Percentiles rank a stretch among this genome's conserved stretches.
Evolutionary conservation across 1,140 invertebrate genomes (phyloP).

Genomic region (Bathynomus jamesi): DNA sequence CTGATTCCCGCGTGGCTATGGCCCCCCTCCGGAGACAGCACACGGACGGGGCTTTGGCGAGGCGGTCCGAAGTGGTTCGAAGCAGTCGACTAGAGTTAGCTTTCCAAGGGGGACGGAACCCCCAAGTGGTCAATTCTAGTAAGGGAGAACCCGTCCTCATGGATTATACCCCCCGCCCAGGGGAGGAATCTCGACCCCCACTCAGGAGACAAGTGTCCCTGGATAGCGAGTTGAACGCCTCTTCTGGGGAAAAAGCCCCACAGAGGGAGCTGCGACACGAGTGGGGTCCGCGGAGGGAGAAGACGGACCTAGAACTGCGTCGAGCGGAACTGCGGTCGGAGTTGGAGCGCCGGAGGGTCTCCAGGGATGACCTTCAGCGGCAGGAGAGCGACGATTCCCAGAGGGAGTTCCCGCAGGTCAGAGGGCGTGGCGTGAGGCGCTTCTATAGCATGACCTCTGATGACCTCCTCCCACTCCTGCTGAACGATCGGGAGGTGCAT

Average conservation of each 20-base stretch:
- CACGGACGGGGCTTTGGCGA: constrained; percentile 25
- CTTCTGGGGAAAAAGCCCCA: not conserved
- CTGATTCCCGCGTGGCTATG: constrained; percentile 22
- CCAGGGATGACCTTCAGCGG: constrained; percentile 8
- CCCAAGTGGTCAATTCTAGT: not conserved
- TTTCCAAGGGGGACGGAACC: not conserved
- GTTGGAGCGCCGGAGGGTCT: constrained; percentile 45
- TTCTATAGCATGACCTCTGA: constrained; percentile 8
- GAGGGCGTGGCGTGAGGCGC: constrained; percentile 14
- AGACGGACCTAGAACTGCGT: constrained; percentile 65
- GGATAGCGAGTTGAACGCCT: constrained; percentile 19
- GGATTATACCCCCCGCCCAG: not conserved
- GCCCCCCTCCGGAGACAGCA: constrained; percentile 29
- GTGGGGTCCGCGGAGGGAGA: constrained; percentile 63
- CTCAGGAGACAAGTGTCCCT: constrained; percentile 27
- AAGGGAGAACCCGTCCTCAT: not conserved
- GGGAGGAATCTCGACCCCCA: constrained; percentile 11
- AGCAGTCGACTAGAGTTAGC: not conserved
- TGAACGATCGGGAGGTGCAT: too few relatives aligned
- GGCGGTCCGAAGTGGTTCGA: constrained; percentile 16
- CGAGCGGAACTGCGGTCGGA: constrained; percentile 44
- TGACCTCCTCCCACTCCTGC: constrained; percentile 1
- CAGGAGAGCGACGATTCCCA: constrained; percentile 18
- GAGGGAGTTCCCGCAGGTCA: constrained; percentile 17
- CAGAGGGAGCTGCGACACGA: constrained; percentile 30